Evolutionary conservation across 1,140 invertebrate species (phyloP).

Genomic region (Psilanteris sp.): DNA sequence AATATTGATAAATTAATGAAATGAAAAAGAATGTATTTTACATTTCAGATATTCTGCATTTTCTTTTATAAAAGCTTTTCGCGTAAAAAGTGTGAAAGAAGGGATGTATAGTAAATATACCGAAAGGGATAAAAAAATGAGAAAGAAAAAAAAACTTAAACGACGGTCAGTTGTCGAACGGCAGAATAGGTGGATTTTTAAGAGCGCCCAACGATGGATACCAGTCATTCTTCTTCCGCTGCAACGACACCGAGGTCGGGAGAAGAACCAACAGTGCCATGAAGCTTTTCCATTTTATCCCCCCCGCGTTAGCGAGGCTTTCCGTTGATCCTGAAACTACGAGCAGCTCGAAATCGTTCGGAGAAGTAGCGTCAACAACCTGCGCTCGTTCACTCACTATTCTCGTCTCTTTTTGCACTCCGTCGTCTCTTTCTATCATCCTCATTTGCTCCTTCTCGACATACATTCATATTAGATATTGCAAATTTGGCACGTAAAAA

Average conservation of each 20-base stretch:
- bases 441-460: slow-evolving; percentile 40
- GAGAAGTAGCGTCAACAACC: slow-evolving; percentile 63
- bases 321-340: slow-evolving; percentile 75
- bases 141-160: neutral
- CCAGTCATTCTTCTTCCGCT: slow-evolving; percentile 52
- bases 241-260: slow-evolving; percentile 32
- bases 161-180: slow-evolving; percentile 39
- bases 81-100: too few relatives aligned
- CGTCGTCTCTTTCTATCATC: slow-evolving; percentile 53
- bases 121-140: too few relatives aligned
- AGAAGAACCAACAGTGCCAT: slow-evolving; percentile 56
- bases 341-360: slow-evolving; percentile 74
- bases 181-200: slow-evolving; percentile 25
- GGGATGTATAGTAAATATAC: too few relatives aligned
- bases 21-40: neutral
- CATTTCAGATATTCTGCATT: too few relatives aligned
- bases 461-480: slow-evolving; percentile 51
- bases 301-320: slow-evolving; percentile 72
- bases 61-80: too few relatives aligned
- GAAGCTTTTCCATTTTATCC: slow-evolving; percentile 70
- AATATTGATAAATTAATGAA: too few relatives aligned
- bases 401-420: slow-evolving; percentile 16
- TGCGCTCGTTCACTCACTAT: slow-evolving; percentile 57
- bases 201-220: slow-evolving; percentile 41
- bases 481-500: slow-evolving; percentile 15